A percentile compares a stretch with the other conserved stretches of the same genome.
Conservation (phyloP, 2,888 invertebrate species). For the Pachymerium ferrugineum region DNA sequence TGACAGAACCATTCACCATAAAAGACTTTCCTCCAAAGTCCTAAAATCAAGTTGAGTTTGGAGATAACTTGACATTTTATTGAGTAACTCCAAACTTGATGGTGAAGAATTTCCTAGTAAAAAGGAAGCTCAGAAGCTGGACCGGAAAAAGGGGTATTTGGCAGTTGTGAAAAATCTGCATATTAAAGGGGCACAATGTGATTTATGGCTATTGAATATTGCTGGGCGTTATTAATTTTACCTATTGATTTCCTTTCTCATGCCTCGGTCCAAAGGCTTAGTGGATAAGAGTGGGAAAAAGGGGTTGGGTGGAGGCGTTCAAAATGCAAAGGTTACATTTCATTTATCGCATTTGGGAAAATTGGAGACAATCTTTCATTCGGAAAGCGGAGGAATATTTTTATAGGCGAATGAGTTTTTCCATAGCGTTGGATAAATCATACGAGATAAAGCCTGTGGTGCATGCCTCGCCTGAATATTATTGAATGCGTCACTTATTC, state of each 20-base stretch:
- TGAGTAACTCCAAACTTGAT: slow-evolving; percentile 8
- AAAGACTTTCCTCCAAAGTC: not conserved
- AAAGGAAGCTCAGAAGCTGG: not conserved
- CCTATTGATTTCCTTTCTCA: slow-evolving; percentile 12
- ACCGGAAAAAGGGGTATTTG: not conserved
- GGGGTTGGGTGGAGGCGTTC: not conserved
- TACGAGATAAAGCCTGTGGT: slow-evolving; percentile 8
- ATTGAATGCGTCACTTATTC: slow-evolving; percentile 13
- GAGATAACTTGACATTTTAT: slow-evolving; percentile 8
- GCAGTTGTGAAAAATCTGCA: slow-evolving; percentile 18
- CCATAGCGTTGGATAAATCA: slow-evolving; percentile 8
- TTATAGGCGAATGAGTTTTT: slow-evolving; percentile 13
- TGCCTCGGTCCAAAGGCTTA: slow-evolving; percentile 8
- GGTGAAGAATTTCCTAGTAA: not conserved
- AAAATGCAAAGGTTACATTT: slow-evolving; percentile 13
- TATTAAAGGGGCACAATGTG: slow-evolving; percentile 27
- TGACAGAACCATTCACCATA: not conserved
- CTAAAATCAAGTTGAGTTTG: not conserved
- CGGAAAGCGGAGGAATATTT: slow-evolving; percentile 13
- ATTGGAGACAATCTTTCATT: slow-evolving; percentile 13
- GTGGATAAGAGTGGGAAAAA: not conserved
- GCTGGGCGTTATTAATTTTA: slow-evolving; percentile 17
- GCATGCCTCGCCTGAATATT: slow-evolving; percentile 13
- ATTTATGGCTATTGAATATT: slow-evolving; percentile 26
- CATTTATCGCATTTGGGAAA: slow-evolving; percentile 8